These are phyloP conservation scores for Oithona nana DNA, from an alignment of 2,888 invertebrate species.

Conservation along the genomic window DNA sequence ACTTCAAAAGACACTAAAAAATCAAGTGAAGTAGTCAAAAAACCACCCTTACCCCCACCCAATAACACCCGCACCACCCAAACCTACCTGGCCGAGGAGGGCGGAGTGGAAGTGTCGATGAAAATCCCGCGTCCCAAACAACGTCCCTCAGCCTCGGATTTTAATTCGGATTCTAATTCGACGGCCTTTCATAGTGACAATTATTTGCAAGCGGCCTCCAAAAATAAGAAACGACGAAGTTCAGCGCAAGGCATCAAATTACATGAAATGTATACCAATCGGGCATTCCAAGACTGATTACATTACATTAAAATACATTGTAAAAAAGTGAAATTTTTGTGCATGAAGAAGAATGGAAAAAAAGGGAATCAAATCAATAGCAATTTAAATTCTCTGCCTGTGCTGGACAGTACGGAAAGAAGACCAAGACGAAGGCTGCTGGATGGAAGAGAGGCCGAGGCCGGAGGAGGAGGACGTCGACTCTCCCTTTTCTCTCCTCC, in stretches of 20 bases:
- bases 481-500: no score
- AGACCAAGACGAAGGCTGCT: no score
- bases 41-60: no score
- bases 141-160: background rate
- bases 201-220: background rate
- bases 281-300: background rate
- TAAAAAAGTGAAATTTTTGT: background rate
- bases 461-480: no score
- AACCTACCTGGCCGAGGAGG: background rate
- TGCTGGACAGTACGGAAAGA: no score
- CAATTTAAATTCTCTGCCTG: background rate
- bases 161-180: background rate
- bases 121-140: background rate
- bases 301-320: no score
- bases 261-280: conserved; percentile 1
- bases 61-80: no score
- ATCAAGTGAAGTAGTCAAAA: no score
- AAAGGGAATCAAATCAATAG: background rate
- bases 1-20: background rate
- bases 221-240: background rate
- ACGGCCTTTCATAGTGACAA: background rate
- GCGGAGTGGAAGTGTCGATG: background rate
- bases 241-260: background rate
- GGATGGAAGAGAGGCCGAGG: no score
- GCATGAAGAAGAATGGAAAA: background rate